A percentile compares a stretch with the other conserved stretches of the same genome.
phyloP scores from a whole-genome alignment of 1,140 invertebrate genomes.

The Meteorus sp. region DNA sequence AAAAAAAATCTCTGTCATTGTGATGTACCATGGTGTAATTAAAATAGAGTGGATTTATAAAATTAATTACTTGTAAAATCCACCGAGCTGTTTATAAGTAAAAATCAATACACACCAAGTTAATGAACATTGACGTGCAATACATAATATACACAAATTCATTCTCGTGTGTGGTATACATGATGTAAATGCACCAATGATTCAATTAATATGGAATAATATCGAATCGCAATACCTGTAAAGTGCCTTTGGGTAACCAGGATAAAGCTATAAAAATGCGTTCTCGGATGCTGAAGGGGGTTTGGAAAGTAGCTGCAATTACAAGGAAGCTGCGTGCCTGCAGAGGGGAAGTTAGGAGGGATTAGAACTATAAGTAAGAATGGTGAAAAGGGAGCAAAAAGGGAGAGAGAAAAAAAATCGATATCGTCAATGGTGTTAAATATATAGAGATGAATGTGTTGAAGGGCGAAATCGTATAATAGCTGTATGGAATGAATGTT shows the following conservation, averaged over 20 bases:
- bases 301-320: conserved; percentile 33
- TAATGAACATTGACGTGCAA: too few species aligned
- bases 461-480: conserved; percentile 4
- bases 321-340: conserved; percentile 38
- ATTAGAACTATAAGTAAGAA: conserved; percentile 11
- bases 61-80: too few species aligned
- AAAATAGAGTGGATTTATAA: too few species aligned
- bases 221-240: conserved; percentile 40
- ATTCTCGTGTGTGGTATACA: neutral
- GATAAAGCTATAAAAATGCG: conserved; percentile 44
- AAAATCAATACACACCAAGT: too few species aligned
- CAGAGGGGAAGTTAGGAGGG: too few species aligned
- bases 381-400: conserved; percentile 14
- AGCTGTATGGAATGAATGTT: neutral
- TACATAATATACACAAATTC: too few species aligned
- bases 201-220: neutral
- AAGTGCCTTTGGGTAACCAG: conserved; percentile 51
- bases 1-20: too few species aligned
- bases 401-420: conserved; percentile 20
- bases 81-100: too few species aligned
- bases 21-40: too few species aligned
- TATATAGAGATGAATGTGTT: conserved; percentile 2
- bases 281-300: conserved; percentile 45
- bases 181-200: too few species aligned
- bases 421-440: conserved; percentile 14